Conservation (phyloP, 2,113 vertebrate genomes). For the Nycticebus coucang region DNA sequence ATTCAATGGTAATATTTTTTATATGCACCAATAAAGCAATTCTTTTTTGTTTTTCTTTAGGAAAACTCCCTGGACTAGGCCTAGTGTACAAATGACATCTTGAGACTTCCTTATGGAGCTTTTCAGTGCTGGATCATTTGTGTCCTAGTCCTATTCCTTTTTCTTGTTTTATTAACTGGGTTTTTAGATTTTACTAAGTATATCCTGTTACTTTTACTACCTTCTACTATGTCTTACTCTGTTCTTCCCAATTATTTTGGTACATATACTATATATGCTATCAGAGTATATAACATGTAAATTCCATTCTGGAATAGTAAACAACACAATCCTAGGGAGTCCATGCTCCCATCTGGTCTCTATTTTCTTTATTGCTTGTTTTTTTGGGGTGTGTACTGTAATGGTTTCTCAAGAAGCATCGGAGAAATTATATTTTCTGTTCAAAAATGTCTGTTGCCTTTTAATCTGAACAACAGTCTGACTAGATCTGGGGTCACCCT, state of each 20-base stretch:
- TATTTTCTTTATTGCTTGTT: slow-evolving; percentile 14
- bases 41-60: not conserved
- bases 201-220: not conserved
- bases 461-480: not conserved
- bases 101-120: not conserved
- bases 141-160: not conserved
- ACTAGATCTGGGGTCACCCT: not conserved
- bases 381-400: not conserved
- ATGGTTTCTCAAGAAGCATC: not conserved
- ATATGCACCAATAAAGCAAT: not conserved
- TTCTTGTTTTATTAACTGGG: not conserved
- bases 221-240: not conserved
- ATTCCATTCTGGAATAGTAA: not conserved
- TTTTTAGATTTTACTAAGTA: not conserved
- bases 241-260: not conserved
- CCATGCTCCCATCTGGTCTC: not conserved
- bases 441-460: not conserved
- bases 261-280: not conserved
- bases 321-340: not conserved
- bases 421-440: not conserved
- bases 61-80: not conserved
- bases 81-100: not conserved
- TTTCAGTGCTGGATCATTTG: not conserved
- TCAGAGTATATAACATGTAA: not conserved
- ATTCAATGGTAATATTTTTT: not conserved